Conservation (phyloP, 2,888 invertebrate species). For the Chironomus riparius region DNA sequence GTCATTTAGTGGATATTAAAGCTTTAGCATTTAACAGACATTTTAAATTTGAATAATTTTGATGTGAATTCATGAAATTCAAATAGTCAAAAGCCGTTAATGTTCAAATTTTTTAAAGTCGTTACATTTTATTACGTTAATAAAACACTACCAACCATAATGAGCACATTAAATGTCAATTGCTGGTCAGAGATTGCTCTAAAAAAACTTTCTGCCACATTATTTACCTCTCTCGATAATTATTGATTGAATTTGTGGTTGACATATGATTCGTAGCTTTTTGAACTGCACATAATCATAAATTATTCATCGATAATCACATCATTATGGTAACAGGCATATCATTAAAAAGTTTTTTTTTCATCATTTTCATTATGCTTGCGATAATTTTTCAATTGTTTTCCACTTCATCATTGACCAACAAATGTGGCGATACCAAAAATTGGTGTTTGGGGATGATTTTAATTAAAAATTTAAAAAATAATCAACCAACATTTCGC, state of each 20-base stretch:
- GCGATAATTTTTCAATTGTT: background rate
- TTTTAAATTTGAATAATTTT: too few relatives aligned
- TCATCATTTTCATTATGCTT: background rate
- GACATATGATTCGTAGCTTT: background rate
- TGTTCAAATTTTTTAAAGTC: too few relatives aligned
- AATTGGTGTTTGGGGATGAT: background rate
- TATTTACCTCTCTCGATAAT: background rate
- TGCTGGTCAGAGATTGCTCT: too few relatives aligned
- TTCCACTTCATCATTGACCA: background rate
- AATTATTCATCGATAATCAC: background rate
- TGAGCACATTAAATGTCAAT: too few relatives aligned
- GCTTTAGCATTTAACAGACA: too few relatives aligned
- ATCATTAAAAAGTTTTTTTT: background rate
- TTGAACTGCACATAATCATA: background rate
- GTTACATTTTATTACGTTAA: too few relatives aligned
- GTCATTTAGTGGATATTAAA: too few relatives aligned
- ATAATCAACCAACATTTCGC: too few relatives aligned
- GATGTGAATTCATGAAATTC: too few relatives aligned
- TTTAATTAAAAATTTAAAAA: background rate
- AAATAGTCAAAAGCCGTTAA: too few relatives aligned
- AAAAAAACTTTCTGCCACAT: background rate
- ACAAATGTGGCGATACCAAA: background rate
- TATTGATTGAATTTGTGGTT: background rate
- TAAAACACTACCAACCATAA: too few relatives aligned
- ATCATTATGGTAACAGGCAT: background rate